Evolutionary conservation across 2,113 vertebrate species (phyloP), one percentile per base, ranked within the genome.

Genomic region (Addax nasomaculatus): DNA sequence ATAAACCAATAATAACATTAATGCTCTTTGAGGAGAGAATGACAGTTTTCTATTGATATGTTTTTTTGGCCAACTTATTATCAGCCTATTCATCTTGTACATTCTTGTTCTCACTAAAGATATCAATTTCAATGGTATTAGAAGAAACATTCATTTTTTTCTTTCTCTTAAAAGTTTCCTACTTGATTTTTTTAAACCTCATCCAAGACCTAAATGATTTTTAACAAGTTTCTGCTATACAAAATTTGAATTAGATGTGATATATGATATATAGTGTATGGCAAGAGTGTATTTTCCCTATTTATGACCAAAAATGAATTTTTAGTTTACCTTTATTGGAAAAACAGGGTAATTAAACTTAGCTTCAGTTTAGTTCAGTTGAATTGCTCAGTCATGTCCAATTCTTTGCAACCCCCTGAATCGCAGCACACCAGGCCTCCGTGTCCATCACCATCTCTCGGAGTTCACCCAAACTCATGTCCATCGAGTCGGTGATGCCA

Each of bases 61-160:
- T 96, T 95, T 97, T 90, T 90, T 96, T 78, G 53, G 19, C 43
- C 91, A 84, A 51, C 6, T 93, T 84, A 10, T n/a, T 81, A 84
- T 60, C 57, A 83, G 16, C 62, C 27, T 79, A 49, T n/a, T 87
- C 7, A 85, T 95, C 96, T 84, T 33, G 1, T 85, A 15, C 36
- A 73, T 47, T 95, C 17, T 7, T 7, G 2, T 73, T 92, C 43
- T 89, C n/a, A 70, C 27, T 43, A 39, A 89, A 17, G 51, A 67
- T 60, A 36, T 70, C 62, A 89, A 70, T 29, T 85, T 92, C 60
- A 43, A 87, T 55, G 5, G 3, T 55, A 55, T 94, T 62, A 85
- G 17, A 15, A 8, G 23, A 85, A 85, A 86, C 55, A 64, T 81
- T 45, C 49, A 12, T 17, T 83, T 90, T 90, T 85, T 85, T 79